phyloP scores from a whole-genome alignment of 2,888 invertebrate species.

The Rosalia funebris region DNA sequence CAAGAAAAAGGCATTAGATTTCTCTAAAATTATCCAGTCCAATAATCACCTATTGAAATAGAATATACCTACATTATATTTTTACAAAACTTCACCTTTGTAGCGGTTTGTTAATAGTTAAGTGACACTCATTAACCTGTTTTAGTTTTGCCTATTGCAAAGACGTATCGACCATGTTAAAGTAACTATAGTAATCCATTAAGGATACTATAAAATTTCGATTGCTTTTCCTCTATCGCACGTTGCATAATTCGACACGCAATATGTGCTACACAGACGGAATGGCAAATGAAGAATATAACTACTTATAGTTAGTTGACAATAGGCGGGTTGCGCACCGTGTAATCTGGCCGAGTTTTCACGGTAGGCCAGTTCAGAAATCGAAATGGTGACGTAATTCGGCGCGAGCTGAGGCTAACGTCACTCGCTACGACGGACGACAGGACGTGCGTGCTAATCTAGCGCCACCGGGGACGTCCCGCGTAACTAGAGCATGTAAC shows the following conservation, averaged over 20 bases:
- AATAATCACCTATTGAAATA: slow-evolving; percentile 27
- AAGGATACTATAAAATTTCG: slow-evolving; percentile 18
- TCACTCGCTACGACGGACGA: slow-evolving; percentile 16
- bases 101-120: slow-evolving; percentile 31
- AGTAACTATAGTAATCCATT: slow-evolving; percentile 24
- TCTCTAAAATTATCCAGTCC: slow-evolving; percentile 30
- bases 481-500: slow-evolving; percentile 43
- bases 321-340: slow-evolving; percentile 51
- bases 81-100: slow-evolving; percentile 24
- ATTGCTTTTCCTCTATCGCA: slow-evolving; percentile 24
- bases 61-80: slow-evolving; percentile 15
- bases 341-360: slow-evolving; percentile 63
- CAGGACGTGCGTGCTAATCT: slow-evolving; percentile 22
- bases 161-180: slow-evolving; percentile 47
- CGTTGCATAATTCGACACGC: slow-evolving; percentile 14
- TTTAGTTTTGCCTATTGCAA: slow-evolving; percentile 44
- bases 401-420: slow-evolving; percentile 32
- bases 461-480: slow-evolving; percentile 14
- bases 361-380: slow-evolving; percentile 62
- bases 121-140: slow-evolving; percentile 51
- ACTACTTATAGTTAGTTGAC: slow-evolving; percentile 38
- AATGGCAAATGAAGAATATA: slow-evolving; percentile 13
- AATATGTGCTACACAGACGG: slow-evolving; percentile 7
- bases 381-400: slow-evolving; percentile 59
- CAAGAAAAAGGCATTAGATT: slow-evolving; percentile 25